A percentile compares a stretch with the other conserved stretches of the same genome.
phyloP scores from a whole-genome alignment of 2,888 invertebrate species.

The Drosophila helvetica region DNA sequence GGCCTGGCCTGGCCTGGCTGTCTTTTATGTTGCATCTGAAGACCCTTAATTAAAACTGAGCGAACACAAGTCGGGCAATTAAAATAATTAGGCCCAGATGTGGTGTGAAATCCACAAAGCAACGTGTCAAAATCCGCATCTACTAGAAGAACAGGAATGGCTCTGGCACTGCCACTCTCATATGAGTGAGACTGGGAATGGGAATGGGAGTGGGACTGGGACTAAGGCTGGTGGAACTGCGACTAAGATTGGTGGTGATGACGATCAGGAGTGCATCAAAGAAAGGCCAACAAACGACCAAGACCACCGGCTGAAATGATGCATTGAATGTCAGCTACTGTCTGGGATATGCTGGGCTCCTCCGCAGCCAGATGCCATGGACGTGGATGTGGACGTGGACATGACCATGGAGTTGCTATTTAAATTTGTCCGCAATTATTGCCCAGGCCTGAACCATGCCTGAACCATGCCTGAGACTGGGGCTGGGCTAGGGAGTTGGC shows the following conservation, averaged over 20 bases:
- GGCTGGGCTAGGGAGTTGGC: constrained; percentile 47
- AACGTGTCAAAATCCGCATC: constrained; percentile 70
- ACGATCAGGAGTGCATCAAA: constrained; percentile 33
- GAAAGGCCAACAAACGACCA: constrained; percentile 31
- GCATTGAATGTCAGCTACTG: constrained; percentile 74
- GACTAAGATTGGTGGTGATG: constrained; percentile 35
- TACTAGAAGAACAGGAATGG: background rate
- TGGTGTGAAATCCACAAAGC: constrained; percentile 71
- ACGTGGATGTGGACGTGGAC: constrained; percentile 7
- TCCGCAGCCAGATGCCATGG: constrained; percentile 12
- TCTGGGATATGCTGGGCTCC: constrained; percentile 46
- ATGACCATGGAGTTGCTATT: constrained; percentile 63
- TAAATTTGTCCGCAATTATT: constrained; percentile 80
- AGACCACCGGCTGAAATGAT: constrained; percentile 77
- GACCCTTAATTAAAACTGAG: constrained; percentile 58
- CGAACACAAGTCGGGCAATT: constrained; percentile 56
- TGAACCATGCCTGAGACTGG: constrained; percentile 41
- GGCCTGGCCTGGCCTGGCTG: constrained; percentile 9
- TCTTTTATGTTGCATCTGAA: constrained; percentile 31
- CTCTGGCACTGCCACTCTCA: background rate
- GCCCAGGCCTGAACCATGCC: constrained; percentile 48
- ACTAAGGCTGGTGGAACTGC: constrained; percentile 3
- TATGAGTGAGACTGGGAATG: constrained; percentile 1
- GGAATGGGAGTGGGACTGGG: background rate
- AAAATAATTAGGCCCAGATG: constrained; percentile 70